Conservation (phyloP, 2,113 vertebrate species). For the Tichodroma muraria region DNA sequence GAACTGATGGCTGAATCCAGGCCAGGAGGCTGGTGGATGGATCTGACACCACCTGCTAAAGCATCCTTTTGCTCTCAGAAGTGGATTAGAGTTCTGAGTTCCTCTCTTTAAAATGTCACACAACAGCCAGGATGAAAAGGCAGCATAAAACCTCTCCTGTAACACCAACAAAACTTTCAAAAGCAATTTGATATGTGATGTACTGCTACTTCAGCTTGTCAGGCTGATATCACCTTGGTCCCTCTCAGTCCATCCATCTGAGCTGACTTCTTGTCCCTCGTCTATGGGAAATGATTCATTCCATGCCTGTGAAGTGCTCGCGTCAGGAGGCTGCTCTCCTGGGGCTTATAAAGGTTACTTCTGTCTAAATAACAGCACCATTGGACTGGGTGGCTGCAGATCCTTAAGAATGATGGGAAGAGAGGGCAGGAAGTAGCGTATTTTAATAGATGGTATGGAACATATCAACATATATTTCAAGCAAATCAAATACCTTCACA, state of each 20-base stretch:
- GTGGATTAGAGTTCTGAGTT: background rate
- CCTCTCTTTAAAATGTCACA: background rate
- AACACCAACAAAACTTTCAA: background rate
- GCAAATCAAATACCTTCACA: background rate
- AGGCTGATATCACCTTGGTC: background rate
- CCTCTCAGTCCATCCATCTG: background rate
- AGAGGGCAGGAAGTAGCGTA: background rate
- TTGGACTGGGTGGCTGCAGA: background rate
- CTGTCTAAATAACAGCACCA: background rate
- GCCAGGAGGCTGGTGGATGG: background rate
- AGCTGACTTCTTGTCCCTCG: background rate
- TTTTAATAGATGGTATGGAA: background rate
- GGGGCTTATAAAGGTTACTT: background rate
- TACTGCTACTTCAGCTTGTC: background rate
- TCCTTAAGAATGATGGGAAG: background rate
- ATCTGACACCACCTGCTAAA: background rate
- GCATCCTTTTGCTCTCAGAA: background rate
- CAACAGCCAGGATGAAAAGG: background rate
- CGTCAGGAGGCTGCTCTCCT: accelerated
- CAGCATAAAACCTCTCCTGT: background rate
- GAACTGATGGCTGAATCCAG: background rate
- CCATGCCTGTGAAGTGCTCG: accelerated
- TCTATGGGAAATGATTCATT: background rate
- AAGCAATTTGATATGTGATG: background rate
- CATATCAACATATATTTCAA: background rate